Evolutionary conservation across 2,888 invertebrate species (phyloP).

Genomic region (Leucoma salicis): DNA sequence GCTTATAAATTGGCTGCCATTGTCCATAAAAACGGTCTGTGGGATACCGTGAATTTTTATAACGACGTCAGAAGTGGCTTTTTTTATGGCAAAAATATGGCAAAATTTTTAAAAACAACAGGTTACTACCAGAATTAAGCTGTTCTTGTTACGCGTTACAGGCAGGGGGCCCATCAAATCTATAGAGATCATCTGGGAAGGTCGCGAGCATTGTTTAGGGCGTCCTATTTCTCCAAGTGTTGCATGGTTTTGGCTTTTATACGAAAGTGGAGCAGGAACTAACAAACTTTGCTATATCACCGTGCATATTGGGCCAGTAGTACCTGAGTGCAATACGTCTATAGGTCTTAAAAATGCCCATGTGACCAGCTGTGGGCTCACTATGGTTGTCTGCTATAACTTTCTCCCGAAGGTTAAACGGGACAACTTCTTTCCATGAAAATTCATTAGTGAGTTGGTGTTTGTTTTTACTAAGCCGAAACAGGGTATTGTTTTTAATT

Average conservation of each 20-base stretch:
- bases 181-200: slow-evolving; percentile 12
- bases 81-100: neutral
- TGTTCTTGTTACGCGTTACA: slow-evolving; percentile 4
- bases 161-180: slow-evolving; percentile 23
- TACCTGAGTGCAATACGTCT: neutral
- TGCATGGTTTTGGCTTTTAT: slow-evolving; percentile 17
- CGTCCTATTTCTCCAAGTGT: slow-evolving; percentile 23
- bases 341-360: slow-evolving; percentile 9
- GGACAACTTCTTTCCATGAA: slow-evolving; percentile 31
- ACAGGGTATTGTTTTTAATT: slow-evolving; percentile 17
- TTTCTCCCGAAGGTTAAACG: slow-evolving; percentile 5
- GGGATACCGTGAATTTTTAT: slow-evolving; percentile 27
- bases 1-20: slow-evolving; percentile 31
- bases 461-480: slow-evolving; percentile 14
- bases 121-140: neutral
- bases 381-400: slow-evolving; percentile 21
- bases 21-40: slow-evolving; percentile 29
- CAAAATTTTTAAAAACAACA: neutral
- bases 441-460: slow-evolving; percentile 6
- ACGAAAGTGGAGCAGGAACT: neutral
- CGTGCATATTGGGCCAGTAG: slow-evolving; percentile 13
- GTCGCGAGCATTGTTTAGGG: slow-evolving; percentile 23
- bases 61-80: neutral
- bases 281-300: neutral
- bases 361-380: slow-evolving; percentile 23